phyloP scores from a whole-genome alignment of 2,888 invertebrate species.

The Chesias legatella region DNA sequence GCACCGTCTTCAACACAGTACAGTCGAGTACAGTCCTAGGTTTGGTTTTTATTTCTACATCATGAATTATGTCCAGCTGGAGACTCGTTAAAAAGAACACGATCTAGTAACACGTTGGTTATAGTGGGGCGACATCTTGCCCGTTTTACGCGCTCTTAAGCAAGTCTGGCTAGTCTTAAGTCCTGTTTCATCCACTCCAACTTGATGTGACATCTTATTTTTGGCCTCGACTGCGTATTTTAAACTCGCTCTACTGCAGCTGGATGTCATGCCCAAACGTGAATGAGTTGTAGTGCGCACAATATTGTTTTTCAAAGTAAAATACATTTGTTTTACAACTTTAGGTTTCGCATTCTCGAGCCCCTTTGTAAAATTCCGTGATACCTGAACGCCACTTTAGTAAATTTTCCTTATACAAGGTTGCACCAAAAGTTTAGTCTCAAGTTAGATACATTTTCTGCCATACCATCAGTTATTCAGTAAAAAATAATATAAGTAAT shows the following conservation, averaged over 20 bases:
- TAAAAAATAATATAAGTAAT: too few relatives aligned
- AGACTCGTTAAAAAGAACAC: slow-evolving; percentile 70
- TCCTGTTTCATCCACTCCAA: slow-evolving; percentile 56
- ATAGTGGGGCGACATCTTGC: slow-evolving; percentile 57
- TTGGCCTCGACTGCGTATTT: too few relatives aligned
- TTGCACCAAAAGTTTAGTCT: too few relatives aligned
- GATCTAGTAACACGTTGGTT: slow-evolving; percentile 61
- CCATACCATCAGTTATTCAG: too few relatives aligned
- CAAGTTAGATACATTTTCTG: too few relatives aligned
- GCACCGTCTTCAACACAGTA: slow-evolving; percentile 30
- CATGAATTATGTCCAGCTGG: slow-evolving; percentile 60
- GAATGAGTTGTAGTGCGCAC: too few relatives aligned
- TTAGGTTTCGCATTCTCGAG: slow-evolving; percentile 11
- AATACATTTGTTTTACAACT: not conserved
- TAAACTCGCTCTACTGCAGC: slow-evolving; percentile 35
- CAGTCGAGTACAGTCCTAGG: slow-evolving; percentile 45
- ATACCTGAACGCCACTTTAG: slow-evolving; percentile 14
- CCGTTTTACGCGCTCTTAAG: slow-evolving; percentile 73
- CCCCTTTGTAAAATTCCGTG: slow-evolving; percentile 21
- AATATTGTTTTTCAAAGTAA: too few relatives aligned
- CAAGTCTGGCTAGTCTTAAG: slow-evolving; percentile 53
- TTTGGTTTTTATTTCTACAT: slow-evolving; percentile 57
- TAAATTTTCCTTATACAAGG: too few relatives aligned
- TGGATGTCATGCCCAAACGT: too few relatives aligned
- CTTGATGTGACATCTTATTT: slow-evolving; percentile 70